Evolutionary conservation across 2,113 vertebrate species (phyloP).

Genomic region (Melanerpes aurifrons): DNA sequence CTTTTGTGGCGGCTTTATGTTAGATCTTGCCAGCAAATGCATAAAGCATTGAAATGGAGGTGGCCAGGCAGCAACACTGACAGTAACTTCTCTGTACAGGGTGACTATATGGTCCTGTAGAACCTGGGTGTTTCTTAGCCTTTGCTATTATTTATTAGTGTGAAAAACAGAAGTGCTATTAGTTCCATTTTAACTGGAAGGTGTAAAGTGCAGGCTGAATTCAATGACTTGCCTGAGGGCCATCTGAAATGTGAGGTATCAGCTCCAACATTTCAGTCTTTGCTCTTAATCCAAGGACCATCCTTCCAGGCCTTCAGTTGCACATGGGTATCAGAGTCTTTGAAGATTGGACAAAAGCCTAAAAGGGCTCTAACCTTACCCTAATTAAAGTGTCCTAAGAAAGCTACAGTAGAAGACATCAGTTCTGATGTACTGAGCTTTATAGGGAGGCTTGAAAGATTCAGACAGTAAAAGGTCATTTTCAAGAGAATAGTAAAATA

Average conservation of each 20-base stretch:
- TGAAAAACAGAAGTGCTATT: background rate
- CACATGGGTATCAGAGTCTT: background rate
- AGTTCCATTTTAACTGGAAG: background rate
- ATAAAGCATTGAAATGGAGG: background rate
- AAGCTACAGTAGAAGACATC: background rate
- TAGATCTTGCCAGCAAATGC: constrained; percentile 16
- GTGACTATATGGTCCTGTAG: background rate
- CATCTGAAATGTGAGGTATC: background rate
- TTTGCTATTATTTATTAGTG: background rate
- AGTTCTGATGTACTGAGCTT: background rate
- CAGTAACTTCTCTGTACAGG: background rate
- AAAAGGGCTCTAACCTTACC: background rate
- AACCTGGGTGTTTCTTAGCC: background rate
- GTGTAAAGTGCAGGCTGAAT: background rate
- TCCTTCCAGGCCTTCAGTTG: background rate
- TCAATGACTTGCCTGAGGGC: background rate
- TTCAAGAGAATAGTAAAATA: background rate
- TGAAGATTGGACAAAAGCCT: background rate
- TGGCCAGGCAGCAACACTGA: background rate
- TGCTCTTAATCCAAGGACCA: background rate
- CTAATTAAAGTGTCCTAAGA: background rate
- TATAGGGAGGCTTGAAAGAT: background rate
- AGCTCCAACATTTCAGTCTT: background rate
- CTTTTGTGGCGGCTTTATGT: background rate
- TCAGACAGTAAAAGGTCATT: background rate